phyloP scores from a whole-genome alignment of 2,113 vertebrate genomes.

The Istiophorus platypterus region DNA sequence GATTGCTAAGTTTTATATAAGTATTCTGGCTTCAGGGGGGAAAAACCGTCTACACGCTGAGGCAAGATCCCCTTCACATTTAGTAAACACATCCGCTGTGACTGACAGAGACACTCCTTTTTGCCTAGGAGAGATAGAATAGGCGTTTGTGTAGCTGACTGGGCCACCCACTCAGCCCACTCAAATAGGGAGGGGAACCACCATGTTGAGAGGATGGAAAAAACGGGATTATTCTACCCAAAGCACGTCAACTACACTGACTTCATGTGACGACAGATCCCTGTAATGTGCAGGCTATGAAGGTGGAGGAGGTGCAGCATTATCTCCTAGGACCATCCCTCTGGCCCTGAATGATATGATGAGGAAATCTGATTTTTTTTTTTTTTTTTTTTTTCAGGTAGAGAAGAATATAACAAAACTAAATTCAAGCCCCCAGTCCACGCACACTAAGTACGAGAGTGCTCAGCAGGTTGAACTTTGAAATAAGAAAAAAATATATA shows the following conservation, averaged over 20 bases:
- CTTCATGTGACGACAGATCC: slow-evolving; percentile 38
- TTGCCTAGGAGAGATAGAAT: slow-evolving; percentile 18
- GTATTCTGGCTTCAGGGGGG: not conserved
- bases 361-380: slow-evolving; percentile 6
- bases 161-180: slow-evolving; percentile 53
- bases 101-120: slow-evolving; percentile 33
- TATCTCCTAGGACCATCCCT: not conserved
- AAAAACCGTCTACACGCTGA: slow-evolving; percentile 21
- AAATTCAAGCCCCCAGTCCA: not conserved
- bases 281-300: slow-evolving; percentile 6
- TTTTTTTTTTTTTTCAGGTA: too few relatives aligned
- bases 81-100: slow-evolving; percentile 25
- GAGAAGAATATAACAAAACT: not conserved
- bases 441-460: not conserved
- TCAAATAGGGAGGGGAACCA: not conserved
- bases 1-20: too few relatives aligned
- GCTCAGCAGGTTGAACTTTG: too few relatives aligned
- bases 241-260: slow-evolving; percentile 6
- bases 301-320: not conserved
- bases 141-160: slow-evolving; percentile 21
- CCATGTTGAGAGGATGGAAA: slow-evolving; percentile 29
- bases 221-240: slow-evolving; percentile 10
- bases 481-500: too few relatives aligned
- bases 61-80: slow-evolving; percentile 35
- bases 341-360: not conserved